Conservation (phyloP, 2,888 invertebrate species). For the Cepaea hortensis region DNA sequence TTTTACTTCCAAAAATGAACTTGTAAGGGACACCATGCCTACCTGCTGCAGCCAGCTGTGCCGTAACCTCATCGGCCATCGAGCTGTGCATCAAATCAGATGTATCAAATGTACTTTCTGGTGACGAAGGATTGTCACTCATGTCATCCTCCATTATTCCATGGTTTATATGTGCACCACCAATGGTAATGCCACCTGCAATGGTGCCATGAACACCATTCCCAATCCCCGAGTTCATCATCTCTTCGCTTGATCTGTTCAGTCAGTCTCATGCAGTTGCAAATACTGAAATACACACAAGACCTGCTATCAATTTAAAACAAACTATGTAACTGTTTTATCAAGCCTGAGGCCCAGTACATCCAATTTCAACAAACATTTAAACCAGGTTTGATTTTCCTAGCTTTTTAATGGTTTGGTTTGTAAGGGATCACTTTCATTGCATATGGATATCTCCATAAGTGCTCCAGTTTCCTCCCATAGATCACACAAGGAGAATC, state of each 20-base stretch:
- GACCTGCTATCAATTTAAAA: background rate
- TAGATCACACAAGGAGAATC: too few relatives aligned
- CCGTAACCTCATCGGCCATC: conserved; percentile 95
- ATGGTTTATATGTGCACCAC: conserved; percentile 52
- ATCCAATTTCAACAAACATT: too few relatives aligned
- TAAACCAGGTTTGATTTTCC: too few relatives aligned
- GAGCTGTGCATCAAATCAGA: conserved; percentile 89
- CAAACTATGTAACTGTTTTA: background rate
- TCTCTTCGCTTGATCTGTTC: background rate
- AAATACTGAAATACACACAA: background rate
- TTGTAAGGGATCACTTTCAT: too few relatives aligned
- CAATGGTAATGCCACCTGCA: conserved; percentile 55
- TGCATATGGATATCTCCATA: too few relatives aligned
- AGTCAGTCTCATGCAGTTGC: background rate
- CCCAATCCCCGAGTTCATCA: conserved; percentile 49
- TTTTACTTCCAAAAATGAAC: too few relatives aligned
- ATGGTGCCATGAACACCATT: conserved; percentile 50
- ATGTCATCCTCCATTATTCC: conserved; percentile 75
- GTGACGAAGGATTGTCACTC: conserved; percentile 75
- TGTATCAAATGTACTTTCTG: conserved; percentile 81
- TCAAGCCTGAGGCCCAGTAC: too few relatives aligned
- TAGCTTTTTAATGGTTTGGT: too few relatives aligned
- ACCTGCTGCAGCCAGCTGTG: conserved; percentile 97
- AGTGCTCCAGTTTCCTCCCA: too few relatives aligned
- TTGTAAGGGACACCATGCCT: conserved; percentile 58